phyloP scores from a whole-genome alignment of 2,113 vertebrate genomes.

The Archocentrus centrarchus region DNA sequence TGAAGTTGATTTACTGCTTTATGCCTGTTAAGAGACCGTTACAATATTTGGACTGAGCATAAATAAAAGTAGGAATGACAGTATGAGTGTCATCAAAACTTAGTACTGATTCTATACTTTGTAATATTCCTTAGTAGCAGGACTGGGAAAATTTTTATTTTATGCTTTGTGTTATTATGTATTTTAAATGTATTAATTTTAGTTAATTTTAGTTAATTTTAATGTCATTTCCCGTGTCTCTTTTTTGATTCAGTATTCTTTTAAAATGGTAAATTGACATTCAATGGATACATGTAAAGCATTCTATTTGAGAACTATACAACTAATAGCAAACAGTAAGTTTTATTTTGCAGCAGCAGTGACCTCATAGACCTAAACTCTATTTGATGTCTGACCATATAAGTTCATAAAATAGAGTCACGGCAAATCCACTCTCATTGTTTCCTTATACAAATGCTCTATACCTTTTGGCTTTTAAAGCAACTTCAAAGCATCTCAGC shows the following conservation, averaged over 20 bases:
- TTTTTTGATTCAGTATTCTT: not conserved
- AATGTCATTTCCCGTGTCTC: not conserved
- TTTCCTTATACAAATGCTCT: not conserved
- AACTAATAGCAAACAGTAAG: not conserved
- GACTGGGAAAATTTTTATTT: no score
- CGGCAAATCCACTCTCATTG: not conserved
- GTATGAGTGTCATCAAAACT: no score
- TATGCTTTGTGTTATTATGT: no score
- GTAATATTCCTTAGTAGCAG: no score
- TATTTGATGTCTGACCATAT: not conserved
- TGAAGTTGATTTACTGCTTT: no score
- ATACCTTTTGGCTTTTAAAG: conserved; percentile 30
- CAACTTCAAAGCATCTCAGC: conserved; percentile 28
- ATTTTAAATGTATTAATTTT: not conserved
- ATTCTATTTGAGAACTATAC: not conserved
- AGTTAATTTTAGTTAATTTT: not conserved
- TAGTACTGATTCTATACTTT: no score
- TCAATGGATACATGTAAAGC: not conserved
- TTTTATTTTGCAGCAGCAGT: not conserved
- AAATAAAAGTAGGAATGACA: no score
- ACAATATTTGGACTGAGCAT: no score
- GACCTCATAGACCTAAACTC: conserved; percentile 17
- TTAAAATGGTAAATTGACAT: not conserved
- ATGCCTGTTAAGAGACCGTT: no score
- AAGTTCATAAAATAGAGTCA: conserved; percentile 17